phyloP scores from a whole-genome alignment of 2,888 invertebrate genomes.

The Molorchus minor region DNA sequence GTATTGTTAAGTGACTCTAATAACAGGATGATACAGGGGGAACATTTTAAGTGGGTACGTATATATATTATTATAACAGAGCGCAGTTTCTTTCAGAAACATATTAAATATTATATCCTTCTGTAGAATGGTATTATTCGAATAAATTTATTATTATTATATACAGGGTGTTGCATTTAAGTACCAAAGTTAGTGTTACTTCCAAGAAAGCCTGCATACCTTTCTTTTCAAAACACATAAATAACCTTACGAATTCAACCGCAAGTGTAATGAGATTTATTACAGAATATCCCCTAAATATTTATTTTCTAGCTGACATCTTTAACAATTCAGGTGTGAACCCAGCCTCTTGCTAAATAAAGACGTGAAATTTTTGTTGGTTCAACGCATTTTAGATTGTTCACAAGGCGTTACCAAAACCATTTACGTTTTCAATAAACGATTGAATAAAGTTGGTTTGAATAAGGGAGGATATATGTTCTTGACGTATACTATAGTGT shows the following conservation, averaged over 20 bases:
- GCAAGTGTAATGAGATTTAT: conserved; percentile 56
- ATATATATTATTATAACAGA: no score
- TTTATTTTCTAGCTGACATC: conserved; percentile 53
- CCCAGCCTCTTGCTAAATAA: conserved; percentile 43
- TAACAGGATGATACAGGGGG: no score
- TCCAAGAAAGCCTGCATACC: no score
- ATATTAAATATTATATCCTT: no score
- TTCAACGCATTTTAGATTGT: conserved; percentile 35
- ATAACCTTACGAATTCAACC: conserved; percentile 42
- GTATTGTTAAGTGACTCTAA: no score
- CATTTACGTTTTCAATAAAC: conserved; percentile 38
- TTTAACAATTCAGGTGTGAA: conserved; percentile 49
- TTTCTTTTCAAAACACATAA: conserved; percentile 30
- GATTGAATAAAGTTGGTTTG: conserved; percentile 32
- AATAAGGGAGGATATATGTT: conserved; percentile 42
- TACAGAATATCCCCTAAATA: conserved; percentile 53
- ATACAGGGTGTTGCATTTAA: no score
- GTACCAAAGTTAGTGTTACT: no score
- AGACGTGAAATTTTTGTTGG: conserved; percentile 47
- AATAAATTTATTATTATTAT: no score
- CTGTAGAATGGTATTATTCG: no score
- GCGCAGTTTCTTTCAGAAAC: no score
- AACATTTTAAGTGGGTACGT: no score
- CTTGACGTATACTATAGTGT: conserved; percentile 32
- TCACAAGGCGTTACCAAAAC: conserved; percentile 44